Evolutionary conservation across 2,888 invertebrate genomes (phyloP).

Genomic region (Tridacna crocea): DNA sequence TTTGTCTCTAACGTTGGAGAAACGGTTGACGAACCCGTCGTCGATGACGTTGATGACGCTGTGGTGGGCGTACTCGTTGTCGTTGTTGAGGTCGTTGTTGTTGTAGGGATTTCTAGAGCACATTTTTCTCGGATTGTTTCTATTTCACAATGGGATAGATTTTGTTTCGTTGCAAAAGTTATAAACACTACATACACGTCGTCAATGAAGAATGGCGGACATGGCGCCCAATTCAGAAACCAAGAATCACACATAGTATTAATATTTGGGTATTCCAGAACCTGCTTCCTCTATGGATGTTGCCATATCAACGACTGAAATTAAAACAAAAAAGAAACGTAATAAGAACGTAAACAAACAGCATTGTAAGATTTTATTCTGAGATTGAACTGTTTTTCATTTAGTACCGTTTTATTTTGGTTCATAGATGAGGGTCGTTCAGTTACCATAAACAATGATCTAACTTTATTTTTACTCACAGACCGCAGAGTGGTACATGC

Average conservation of each 20-base stretch:
- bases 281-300: not conserved
- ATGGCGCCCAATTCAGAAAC: constrained; percentile 41
- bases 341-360: too few relatives aligned
- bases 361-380: too few relatives aligned
- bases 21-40: not conserved
- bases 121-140: constrained; percentile 42
- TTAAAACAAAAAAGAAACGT: not conserved
- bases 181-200: constrained; percentile 43
- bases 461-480: too few relatives aligned
- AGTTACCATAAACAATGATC: too few relatives aligned
- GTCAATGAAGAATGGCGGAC: constrained; percentile 49
- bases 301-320: not conserved
- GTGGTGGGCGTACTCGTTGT: constrained; percentile 37
- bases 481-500: too few relatives aligned
- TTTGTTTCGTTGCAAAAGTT: constrained; percentile 15
- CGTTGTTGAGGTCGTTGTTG: constrained; percentile 44
- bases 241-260: constrained; percentile 6
- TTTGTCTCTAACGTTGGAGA: not conserved
- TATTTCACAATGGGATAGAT: constrained; percentile 21
- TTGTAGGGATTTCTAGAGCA: constrained; percentile 49
- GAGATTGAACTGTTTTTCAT: too few relatives aligned
- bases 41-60: constrained; percentile 21
- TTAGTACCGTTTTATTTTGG: too few relatives aligned
- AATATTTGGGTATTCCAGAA: not conserved
- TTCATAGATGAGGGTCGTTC: too few relatives aligned